Evolutionary conservation across 2,113 vertebrate species (phyloP).

Genomic region (Oreochromis spilurus): DNA sequence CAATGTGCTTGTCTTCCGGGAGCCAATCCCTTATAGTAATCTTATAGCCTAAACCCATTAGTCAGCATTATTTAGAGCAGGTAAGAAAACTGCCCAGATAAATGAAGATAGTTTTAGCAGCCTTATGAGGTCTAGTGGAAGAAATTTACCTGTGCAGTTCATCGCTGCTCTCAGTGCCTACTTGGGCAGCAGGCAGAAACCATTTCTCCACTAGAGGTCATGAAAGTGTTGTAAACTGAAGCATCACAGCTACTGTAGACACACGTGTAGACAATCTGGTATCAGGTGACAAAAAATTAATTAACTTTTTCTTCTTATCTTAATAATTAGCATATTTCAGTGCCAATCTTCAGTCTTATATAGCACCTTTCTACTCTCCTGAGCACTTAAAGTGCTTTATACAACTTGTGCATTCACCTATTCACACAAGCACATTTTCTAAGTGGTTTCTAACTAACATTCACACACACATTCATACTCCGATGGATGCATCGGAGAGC

Average conservation of each 20-base stretch:
- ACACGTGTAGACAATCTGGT: neutral
- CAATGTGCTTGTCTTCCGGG: accelerated
- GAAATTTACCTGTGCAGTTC: neutral
- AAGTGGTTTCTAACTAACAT: neutral
- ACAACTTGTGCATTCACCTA: accelerated
- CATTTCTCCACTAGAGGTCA: conserved; percentile 31
- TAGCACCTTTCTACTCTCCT: accelerated
- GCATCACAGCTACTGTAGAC: neutral
- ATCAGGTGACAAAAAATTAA: neutral
- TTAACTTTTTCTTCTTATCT: neutral
- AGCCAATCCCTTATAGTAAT: neutral
- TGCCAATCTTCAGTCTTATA: accelerated
- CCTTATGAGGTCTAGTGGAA: neutral
- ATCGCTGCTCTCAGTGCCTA: accelerated
- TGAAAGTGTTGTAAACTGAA: neutral
- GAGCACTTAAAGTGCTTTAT: accelerated
- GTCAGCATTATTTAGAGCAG: neutral
- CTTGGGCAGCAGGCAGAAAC: neutral
- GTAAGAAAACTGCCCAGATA: neutral
- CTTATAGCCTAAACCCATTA: neutral
- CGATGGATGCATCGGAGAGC: accelerated
- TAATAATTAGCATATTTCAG: neutral
- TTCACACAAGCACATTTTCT: accelerated
- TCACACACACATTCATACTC: accelerated
- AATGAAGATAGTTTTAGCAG: neutral